Base-by-base conservation (phyloP, 2,797 vertebrate genomes). In the Anguilla megastoma region DNA sequence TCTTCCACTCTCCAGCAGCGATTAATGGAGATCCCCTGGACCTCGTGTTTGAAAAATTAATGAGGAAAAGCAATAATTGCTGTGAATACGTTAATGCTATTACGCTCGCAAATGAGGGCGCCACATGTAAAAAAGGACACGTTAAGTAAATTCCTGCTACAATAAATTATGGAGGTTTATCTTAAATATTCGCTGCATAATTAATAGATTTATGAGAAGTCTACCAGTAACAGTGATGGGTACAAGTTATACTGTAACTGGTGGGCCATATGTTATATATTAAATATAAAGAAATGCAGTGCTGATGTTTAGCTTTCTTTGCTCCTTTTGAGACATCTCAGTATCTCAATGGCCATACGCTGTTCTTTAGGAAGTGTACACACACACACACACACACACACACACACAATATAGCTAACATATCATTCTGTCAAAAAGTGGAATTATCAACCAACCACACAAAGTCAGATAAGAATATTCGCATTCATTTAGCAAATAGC, bases 11-110 rank as follows among this genome's bases (percentile, higher is more conserved):
- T 84, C 85, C 86, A 89, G 85, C 86, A 30, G 89, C 89, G 91
- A 92, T 92, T 91, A 91, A 90, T 89, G 84, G 82, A 91, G 85
- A 90, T 89, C 87, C 82, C 85, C 69, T 69, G 79, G 79, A 89
- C 84, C 88, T 87, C 86, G 85, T 85, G 87, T 86, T 90, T 92
- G 66, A 90, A 91, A 90, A 91, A 90, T 92, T 89, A 93, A 90
- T 89, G 63, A 89, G 87, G 89, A 90, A 90, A 90, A 79, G 80
- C 79, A 87, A 88, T 91, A 87, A 91, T 90, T 89, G 90, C 88
- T 58, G 91, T 87, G 90, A 91, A 91, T 90, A 88, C 80, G 80
- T 86, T 90, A 90, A 90, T 89, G 66, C 88, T 84, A 92, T 91
- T 91, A 90, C 87, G 89, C 85, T 90, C 88, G 89, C 91, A 92